Conservation (phyloP, 1,140 invertebrate genomes). For the Nomia melanderi region DNA sequence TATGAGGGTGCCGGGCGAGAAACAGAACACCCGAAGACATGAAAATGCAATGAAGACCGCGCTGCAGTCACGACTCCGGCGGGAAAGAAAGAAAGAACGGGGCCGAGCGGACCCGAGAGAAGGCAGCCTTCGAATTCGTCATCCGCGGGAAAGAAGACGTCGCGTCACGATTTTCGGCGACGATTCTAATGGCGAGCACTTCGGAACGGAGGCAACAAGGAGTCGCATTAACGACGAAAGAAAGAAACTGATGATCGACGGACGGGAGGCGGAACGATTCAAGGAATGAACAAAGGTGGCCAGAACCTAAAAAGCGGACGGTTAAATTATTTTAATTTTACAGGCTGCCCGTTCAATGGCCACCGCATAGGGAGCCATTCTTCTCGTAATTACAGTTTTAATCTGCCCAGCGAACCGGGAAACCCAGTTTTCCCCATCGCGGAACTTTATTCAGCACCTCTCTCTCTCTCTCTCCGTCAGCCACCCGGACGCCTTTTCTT, state of each 20-base stretch:
- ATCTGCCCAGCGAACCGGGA: constrained; percentile 65
- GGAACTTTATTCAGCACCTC: constrained; percentile 48
- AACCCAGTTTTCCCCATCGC: constrained; percentile 56
- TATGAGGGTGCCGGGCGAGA: constrained; percentile 29
- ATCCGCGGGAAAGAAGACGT: constrained; percentile 24
- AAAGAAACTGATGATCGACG: background rate
- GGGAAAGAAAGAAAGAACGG: background rate
- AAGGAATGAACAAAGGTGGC: constrained; percentile 25
- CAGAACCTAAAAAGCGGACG: constrained; percentile 8
- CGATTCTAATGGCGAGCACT: background rate
- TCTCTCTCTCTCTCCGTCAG: background rate
- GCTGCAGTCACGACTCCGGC: background rate
- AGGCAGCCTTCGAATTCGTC: constrained; percentile 49
- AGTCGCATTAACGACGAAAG: background rate
- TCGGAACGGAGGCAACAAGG: background rate
- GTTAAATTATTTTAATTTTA: constrained; percentile 72
- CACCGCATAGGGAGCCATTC: constrained; percentile 65
- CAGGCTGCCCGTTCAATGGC: constrained; percentile 52
- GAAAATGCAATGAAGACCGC: constrained; percentile 47
- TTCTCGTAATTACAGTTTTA: constrained; percentile 74
- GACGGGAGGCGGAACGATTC: constrained; percentile 1
- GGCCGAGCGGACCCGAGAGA: constrained; percentile 1
- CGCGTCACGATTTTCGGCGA: constrained; percentile 32
- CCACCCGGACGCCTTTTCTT: background rate
- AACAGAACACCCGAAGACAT: constrained; percentile 24